phyloP scores from a whole-genome alignment of 2,888 invertebrate genomes.

The Epirrita christyi region DNA sequence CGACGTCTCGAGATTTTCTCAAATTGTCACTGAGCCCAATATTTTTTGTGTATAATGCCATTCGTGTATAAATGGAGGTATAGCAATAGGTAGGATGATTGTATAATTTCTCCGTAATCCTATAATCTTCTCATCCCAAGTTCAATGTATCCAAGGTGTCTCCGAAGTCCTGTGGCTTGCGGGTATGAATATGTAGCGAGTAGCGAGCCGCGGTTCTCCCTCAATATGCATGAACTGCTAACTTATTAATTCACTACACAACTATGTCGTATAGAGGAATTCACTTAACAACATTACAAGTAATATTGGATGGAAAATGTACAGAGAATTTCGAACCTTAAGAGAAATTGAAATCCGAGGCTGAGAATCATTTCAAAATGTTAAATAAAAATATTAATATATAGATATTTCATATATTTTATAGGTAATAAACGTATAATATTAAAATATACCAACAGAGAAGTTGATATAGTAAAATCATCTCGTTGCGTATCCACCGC shows the following conservation, averaged over 20 bases:
- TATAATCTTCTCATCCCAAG: conserved; percentile 21
- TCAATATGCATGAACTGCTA: conserved; percentile 72
- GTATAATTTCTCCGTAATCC: conserved; percentile 8
- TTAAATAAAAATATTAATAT: no score
- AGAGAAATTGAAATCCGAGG: no score
- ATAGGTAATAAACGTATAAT: no score
- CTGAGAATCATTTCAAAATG: no score
- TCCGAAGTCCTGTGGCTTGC: conserved; percentile 24
- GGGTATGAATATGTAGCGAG: conserved; percentile 65
- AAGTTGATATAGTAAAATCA: no score
- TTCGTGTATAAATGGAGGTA: neutral
- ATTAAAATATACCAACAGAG: no score
- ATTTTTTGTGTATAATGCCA: no score
- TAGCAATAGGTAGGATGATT: neutral
- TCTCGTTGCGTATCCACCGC: neutral
- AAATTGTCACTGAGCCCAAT: no score
- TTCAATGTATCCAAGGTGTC: conserved; percentile 25
- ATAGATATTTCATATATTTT: no score
- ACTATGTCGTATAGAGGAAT: conserved; percentile 19
- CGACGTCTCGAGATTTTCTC: no score
- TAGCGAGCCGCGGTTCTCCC: conserved; percentile 55
- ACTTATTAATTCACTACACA: conserved; percentile 66
- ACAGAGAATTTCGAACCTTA: no score
- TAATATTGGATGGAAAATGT: conserved; percentile 5
- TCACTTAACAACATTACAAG: conserved; percentile 9